phyloP scores from a whole-genome alignment of 2,888 invertebrate genomes.

The Eremobia ochroleuca region DNA sequence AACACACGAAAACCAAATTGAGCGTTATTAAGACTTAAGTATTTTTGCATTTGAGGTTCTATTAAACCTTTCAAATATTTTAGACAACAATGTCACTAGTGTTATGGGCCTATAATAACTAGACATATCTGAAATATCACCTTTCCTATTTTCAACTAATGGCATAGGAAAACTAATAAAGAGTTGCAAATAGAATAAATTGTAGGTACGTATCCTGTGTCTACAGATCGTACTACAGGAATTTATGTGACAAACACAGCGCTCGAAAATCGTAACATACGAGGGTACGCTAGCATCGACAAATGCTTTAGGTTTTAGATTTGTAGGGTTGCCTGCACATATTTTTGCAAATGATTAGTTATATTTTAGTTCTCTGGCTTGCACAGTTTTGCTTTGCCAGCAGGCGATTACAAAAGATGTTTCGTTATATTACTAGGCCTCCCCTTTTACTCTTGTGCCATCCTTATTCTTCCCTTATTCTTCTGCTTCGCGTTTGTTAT shows the following conservation, averaged over 20 bases:
- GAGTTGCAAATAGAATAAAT: too few relatives aligned
- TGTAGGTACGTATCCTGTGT: neutral
- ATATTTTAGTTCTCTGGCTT: neutral
- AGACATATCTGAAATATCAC: neutral
- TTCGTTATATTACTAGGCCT: neutral
- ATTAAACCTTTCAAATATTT: too few relatives aligned
- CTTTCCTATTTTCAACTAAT: neutral
- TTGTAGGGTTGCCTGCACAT: slow-evolving; percentile 51
- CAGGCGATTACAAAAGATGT: neutral
- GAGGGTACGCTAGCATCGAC: slow-evolving; percentile 48
- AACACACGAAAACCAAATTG: too few relatives aligned
- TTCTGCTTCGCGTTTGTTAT: neutral
- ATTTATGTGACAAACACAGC: slow-evolving; percentile 58
- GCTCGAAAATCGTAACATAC: slow-evolving; percentile 72
- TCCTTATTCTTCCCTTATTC: neutral
- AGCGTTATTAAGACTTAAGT: too few relatives aligned
- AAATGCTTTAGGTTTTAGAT: slow-evolving; percentile 55
- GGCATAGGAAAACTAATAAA: too few relatives aligned
- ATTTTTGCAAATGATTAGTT: neutral
- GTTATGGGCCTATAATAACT: too few relatives aligned
- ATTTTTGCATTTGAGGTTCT: too few relatives aligned
- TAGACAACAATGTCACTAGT: too few relatives aligned
- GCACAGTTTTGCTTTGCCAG: too few relatives aligned
- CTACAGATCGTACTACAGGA: slow-evolving; percentile 16
- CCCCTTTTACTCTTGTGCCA: neutral